Evolutionary conservation across 1,140 invertebrate genomes (phyloP), one percentile per base, ranked within the genome.

Genomic region (Chymomyza costata): DNA sequence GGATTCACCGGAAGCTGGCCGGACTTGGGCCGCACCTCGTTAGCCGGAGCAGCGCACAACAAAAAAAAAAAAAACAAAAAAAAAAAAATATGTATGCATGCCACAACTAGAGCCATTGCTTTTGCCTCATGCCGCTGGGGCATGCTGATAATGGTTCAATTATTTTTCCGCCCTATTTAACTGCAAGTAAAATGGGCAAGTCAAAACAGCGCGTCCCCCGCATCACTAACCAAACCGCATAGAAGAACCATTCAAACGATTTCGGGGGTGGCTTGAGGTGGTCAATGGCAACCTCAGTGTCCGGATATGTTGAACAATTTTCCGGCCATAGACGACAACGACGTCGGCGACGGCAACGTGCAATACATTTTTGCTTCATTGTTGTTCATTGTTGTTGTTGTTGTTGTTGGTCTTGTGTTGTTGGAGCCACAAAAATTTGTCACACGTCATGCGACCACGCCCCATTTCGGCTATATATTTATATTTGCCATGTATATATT

Each of bases 81-180:
- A n/a, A n/a, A n/a, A n/a, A n/a, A n/a, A n/a, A n/a, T n/a, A n/a
- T n/a, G n/a, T n/a, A n/a, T n/a, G n/a, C n/a, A n/a, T n/a, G n/a
- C n/a, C n/a, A n/a, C n/a, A n/a, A n/a, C n/a, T n/a, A n/a, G n/a
- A n/a, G n/a, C 25, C 10, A 28, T 34, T 34, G 32, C 13, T 34
- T 3, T 34, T 34, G 25, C 10, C 10, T 28, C 10, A 0, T 47
- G 16, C 14, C 15, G 31, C 13, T 52, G 52, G 40, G 30, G 56
- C 56, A 53, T 67, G 64, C 68, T 74, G 74, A 80, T 82, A 82
- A 82, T 82, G 76, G 74, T 82, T 82, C 73, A 82, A 82, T 82
- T 82, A 82, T 82, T 82, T 82, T 82, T 82, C 76, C 76, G 74
- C 65, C 68, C 76, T 82, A 82, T 82, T 82, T 70, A 82, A 70